phyloP scores from a whole-genome alignment of 2,113 vertebrate genomes.

The Ammospiza nelsoni region DNA sequence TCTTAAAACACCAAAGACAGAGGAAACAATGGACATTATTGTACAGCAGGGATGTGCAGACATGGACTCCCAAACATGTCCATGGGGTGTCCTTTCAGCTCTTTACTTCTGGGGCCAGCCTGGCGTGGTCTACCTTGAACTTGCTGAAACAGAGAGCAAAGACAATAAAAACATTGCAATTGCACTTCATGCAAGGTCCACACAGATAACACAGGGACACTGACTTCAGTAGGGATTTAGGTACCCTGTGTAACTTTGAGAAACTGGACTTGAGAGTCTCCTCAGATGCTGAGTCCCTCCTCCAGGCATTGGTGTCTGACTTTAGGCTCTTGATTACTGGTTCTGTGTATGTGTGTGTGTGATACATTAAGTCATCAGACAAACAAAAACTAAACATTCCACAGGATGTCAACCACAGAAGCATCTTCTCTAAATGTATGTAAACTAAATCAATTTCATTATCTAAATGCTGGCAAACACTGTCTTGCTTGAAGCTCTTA shows the following conservation, averaged over 20 bases:
- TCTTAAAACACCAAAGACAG: not conserved
- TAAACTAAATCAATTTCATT: not conserved
- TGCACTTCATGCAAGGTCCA: not conserved
- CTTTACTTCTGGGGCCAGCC: not conserved
- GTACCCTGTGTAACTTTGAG: not conserved
- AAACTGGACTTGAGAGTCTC: not conserved
- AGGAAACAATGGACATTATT: not conserved
- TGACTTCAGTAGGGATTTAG: not conserved
- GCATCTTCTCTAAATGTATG: not conserved
- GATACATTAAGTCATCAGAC: not conserved
- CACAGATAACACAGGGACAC: rapidly evolving
- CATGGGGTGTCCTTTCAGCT: not conserved
- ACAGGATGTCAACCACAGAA: not conserved
- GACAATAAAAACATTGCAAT: not conserved
- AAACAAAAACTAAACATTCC: not conserved
- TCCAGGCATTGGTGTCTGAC: not conserved
- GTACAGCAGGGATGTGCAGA: not conserved
- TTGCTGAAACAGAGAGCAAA: not conserved
- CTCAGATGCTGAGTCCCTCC: not conserved
- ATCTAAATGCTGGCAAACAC: not conserved
- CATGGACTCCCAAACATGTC: rapidly evolving
- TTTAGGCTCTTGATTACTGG: not conserved
- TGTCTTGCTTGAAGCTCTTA: not conserved
- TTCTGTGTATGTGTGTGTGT: not conserved
- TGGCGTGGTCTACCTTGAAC: not conserved